Evolutionary conservation across 2,888 invertebrate genomes (phyloP).

Genomic region (Gisinianus flammeolus): DNA sequence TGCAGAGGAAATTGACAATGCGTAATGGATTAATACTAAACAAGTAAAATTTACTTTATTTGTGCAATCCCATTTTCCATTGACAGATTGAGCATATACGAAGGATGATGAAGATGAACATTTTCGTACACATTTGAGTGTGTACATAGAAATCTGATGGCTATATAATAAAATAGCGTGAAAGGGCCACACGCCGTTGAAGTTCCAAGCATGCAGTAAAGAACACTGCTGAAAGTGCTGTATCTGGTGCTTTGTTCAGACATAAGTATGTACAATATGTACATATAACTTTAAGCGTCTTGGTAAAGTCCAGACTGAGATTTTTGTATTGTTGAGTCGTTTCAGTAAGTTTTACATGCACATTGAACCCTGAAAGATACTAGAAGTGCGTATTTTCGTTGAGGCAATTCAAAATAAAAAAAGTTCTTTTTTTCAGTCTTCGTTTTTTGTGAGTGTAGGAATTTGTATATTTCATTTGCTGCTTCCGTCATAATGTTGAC

Average conservation of each 20-base stretch:
- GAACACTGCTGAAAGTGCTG: not conserved
- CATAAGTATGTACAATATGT: not conserved
- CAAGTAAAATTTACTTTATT: not conserved
- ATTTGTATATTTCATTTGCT: not conserved
- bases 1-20: not conserved
- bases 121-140: not conserved
- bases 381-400: not conserved
- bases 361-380: not conserved
- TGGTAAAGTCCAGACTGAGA: not conserved
- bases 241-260: not conserved
- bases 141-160: not conserved
- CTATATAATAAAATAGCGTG: constrained; percentile 10
- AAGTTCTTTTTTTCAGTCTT: not conserved
- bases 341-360: not conserved
- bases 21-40: not conserved
- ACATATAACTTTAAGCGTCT: not conserved
- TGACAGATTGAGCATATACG: too few relatives aligned
- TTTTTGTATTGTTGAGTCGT: not conserved
- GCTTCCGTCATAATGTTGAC: too few relatives aligned
- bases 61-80: constrained; percentile 3
- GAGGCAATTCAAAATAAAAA: not conserved
- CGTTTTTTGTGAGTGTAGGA: not conserved
- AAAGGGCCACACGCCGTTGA: constrained; percentile 17
- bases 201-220: not conserved
- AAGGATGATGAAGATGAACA: too few relatives aligned